Evolutionary conservation across 2,113 vertebrate species (phyloP), one percentile per base, ranked within the genome.

Genomic region (Leucopsar rothschildi): DNA sequence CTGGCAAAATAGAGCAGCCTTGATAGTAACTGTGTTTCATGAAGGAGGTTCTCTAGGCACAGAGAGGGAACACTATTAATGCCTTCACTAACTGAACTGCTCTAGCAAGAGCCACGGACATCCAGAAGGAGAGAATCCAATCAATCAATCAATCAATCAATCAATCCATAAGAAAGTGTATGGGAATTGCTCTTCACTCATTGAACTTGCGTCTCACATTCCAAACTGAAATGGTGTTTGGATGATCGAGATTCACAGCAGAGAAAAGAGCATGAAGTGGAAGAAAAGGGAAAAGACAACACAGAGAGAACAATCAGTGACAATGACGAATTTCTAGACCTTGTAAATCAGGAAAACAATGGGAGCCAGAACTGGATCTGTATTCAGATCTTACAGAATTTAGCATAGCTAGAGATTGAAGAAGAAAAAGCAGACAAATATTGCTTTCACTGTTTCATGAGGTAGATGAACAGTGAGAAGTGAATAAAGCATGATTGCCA

Each of bases 231-330:
- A 40, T 31, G 9, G 11, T 47, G 21, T 8, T 45, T 21, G 57
- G 49, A 22, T 1, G 5, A 84, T 40, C 0, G 2, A 81, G 35
- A 70, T 25, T 10, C 29, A n/a, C 23, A 82, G 23, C 35, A 82
- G 28, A 65, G n/a, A 76, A 76, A 20, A 11, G 12, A 76, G 9
- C 9, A 20, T 28, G 19, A 73, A 39, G 23, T 17, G 1, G 11
- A 90, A 78, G 31, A 47, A 50, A 83, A 89, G 14, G 21, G 24
- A 75, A 69, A 69, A 52, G 25, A 13, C 5, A 78, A 19, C 12
- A 53, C 11, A 8, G 4, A 42, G 22, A 65, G 21, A 52, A 11
- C 1, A 1, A 9, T 4, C 24, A 71, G 53, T 0, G 0, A 20
- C 23, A 91, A 69, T 29, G 15, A 16, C 3, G 0, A 35, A 45